Percentiles rank a stretch among this genome's conserved stretches.
phyloP scores from a whole-genome alignment of 2,113 vertebrate genomes.

The mouse (Mus musculus) region GRCm39 chr5:112431501-112432000 shows the following conservation, averaged over 20 bases:
- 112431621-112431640: neutral
- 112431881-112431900: neutral
- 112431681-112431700: fast-evolving
- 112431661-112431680: too few species aligned
- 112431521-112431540: neutral
- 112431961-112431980: neutral
- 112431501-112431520: neutral
- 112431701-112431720: neutral
- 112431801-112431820: neutral
- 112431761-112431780: neutral
- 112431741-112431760: neutral
- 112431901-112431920: neutral
- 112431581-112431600: neutral
- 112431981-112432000: neutral
- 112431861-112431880: neutral
- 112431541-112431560: neutral
- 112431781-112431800: fast-evolving
- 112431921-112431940: neutral
- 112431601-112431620: neutral
- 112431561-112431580: neutral
- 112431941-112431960: neutral
- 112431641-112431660: neutral
- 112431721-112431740: neutral
- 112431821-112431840: neutral
- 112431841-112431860: neutral